Evolutionary conservation across 2,888 invertebrate species (phyloP).

Genomic region (Chesias legatella): DNA sequence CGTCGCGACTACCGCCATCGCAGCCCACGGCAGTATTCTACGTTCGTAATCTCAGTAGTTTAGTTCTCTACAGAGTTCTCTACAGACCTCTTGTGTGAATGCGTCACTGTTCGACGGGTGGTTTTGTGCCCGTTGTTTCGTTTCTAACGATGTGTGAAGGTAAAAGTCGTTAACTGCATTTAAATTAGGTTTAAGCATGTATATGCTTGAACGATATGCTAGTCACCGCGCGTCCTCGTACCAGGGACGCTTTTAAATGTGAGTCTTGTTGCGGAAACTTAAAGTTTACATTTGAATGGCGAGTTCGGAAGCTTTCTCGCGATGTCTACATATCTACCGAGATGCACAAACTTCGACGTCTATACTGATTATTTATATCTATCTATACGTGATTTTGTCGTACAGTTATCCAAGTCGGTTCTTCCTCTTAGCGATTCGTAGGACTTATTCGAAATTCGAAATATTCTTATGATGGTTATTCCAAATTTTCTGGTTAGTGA

Average conservation of each 20-base stretch:
- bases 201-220: slow-evolving; percentile 48
- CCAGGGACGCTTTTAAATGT: slow-evolving; percentile 8
- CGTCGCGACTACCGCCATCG: slow-evolving; percentile 18
- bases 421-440: slow-evolving; percentile 49
- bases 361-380: too few relatives aligned
- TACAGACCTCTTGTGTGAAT: slow-evolving; percentile 10
- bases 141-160: slow-evolving; percentile 27
- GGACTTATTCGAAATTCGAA: slow-evolving; percentile 36
- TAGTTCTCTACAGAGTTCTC: slow-evolving; percentile 26
- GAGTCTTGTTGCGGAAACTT: slow-evolving; percentile 7
- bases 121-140: too few relatives aligned
- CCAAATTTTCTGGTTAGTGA: slow-evolving; percentile 68
- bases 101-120: not conserved
- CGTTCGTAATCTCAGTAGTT: slow-evolving; percentile 54
- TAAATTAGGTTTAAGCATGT: slow-evolving; percentile 43
- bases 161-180: slow-evolving; percentile 45
- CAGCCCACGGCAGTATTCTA: slow-evolving; percentile 28
- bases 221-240: slow-evolving; percentile 42
- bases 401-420: slow-evolving; percentile 38
- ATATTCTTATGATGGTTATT: slow-evolving; percentile 64
- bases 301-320: slow-evolving; percentile 10
- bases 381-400: slow-evolving; percentile 41
- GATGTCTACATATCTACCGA: slow-evolving; percentile 50
- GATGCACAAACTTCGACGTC: slow-evolving; percentile 28
- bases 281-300: slow-evolving; percentile 3